Evolutionary conservation across 2,113 vertebrate genomes (phyloP), one percentile per base, ranked within the genome.

Genomic region (Malurus elegans): DNA sequence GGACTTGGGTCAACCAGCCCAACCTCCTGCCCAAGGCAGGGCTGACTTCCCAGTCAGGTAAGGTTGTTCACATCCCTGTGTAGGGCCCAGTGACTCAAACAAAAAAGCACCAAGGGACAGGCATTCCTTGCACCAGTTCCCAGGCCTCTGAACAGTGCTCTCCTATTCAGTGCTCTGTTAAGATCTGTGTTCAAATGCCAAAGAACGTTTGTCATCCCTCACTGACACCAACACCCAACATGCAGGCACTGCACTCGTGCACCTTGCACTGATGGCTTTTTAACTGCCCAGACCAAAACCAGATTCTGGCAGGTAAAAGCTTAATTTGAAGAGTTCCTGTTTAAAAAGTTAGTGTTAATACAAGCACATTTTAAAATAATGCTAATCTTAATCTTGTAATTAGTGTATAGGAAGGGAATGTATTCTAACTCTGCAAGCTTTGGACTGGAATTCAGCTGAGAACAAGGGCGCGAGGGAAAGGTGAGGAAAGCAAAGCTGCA

Each of bases 241-340:
- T 10, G 28, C 13, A 10, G 4, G 36, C n/a, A 13, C 56, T 83
- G 69, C 74, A 44, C 54, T 72, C 11, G 0, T 2, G 17, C 58
- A 47, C 17, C 53, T 60, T 8, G 1, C 50, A 47, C 8, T 0
- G 0, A 28, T 1, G 18, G 20, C 16, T 47, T 31, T 40, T 36
- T 34, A 34, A 65, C 0, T 83, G 25, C 17, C 32, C 20, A 72
- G 48, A 47, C 18, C 26, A 84, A 48, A 93, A 18, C 16, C 40
- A 84, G 38, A 65, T 51, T 51, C 78, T 15, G 4, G 36, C 73
- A 80, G 32, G 20, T 50, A 21, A 51, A 79, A 48, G 23, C 38
- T 58, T 36, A 19, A 54, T 6, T 34, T 36, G 16, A 66, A 90
- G 34, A 34, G 25, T 20, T 47, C 51, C 56, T 48, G 18, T 50